Evolutionary conservation across 2,113 vertebrate genomes (phyloP), one percentile per base, ranked within the genome.

Genomic region (Dipodomys ordii): DNA sequence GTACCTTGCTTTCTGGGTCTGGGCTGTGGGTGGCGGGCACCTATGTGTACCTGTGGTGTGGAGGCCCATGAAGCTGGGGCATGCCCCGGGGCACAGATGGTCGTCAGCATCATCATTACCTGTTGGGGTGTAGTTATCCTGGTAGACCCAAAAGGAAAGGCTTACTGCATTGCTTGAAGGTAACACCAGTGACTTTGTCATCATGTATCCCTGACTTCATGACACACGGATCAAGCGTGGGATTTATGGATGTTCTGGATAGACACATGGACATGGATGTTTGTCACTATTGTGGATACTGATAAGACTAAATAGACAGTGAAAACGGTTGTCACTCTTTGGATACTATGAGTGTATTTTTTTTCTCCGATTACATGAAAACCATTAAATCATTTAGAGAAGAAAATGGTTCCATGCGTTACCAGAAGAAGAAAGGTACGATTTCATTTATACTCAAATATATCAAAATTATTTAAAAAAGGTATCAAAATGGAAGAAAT

Each of bases 81-180:
- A 62, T 19, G 0, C 87, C 1, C 71, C 90, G 0, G 3, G 28
- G 7, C 64, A 20, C 95, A 97, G 94, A 97, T 98, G 95, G 89
- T 93, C 95, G 0, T 97, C 94, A 97, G 97, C 85, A 30, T 97
- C 84, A 92, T 96, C 97, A 85, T 39, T 39, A 39, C 39, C 39
- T 39, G 39, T 39, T 39, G 39, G 39, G 39, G 39, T 39, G 5
- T 39, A 39, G 39, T 39, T 39, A 39, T 39, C 39, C 39, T 39
- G 39, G 39, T 39, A 39, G 39, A 39, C 39, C 39, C 39, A 5
- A 39, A 39, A 39, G 39, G 39, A 5, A 39, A 39, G 35, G 35
- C 35, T 39, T 39, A 39, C 39, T 5, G 39, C 39, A 39, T 39
- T 39, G 5, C 39, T 39, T 39, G 39, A 39, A 39, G 39, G 39